phyloP scores from a whole-genome alignment of 2,888 invertebrate species.

The Actias luna region DNA sequence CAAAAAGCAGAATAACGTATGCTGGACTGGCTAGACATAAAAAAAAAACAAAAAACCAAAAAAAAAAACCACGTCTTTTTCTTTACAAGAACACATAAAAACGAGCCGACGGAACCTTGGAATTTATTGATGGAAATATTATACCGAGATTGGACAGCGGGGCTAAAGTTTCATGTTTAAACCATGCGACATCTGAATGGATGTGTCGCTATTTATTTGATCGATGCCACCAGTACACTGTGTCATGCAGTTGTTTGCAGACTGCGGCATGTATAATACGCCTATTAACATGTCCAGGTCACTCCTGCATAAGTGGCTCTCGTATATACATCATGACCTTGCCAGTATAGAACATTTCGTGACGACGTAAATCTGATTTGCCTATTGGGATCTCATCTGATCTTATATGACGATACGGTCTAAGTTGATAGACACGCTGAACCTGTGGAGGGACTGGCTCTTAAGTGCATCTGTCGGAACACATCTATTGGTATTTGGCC shows the following conservation, averaged over 20 bases:
- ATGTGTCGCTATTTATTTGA: constrained; percentile 46
- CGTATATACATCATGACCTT: constrained; percentile 44
- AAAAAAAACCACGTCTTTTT: too few relatives aligned
- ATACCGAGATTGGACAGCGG: constrained; percentile 49
- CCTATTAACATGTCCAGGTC: constrained; percentile 63
- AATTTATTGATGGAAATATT: constrained; percentile 66
- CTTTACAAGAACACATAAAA: constrained; percentile 2
- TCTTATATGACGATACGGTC: not conserved
- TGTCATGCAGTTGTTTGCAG: constrained; percentile 72
- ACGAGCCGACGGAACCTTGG: constrained; percentile 33
- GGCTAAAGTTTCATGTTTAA: constrained; percentile 49
- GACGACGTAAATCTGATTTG: not conserved
- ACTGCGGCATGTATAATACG: constrained; percentile 59
- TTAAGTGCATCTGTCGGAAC: too few relatives aligned
- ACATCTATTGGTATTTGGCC: too few relatives aligned
- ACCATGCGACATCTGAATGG: constrained; percentile 51
- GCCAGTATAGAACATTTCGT: constrained; percentile 18
- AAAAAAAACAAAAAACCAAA: not conserved
- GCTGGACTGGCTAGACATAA: too few relatives aligned
- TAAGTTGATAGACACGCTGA: not conserved
- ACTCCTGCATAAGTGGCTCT: constrained; percentile 42
- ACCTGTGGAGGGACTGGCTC: too few relatives aligned
- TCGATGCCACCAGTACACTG: constrained; percentile 42
- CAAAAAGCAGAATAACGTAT: too few relatives aligned
- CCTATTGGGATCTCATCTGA: not conserved